Evolutionary conservation across 2,888 invertebrate genomes (phyloP), one percentile per base, ranked within the genome.

Genomic region (Rhyacophila evoluta): DNA sequence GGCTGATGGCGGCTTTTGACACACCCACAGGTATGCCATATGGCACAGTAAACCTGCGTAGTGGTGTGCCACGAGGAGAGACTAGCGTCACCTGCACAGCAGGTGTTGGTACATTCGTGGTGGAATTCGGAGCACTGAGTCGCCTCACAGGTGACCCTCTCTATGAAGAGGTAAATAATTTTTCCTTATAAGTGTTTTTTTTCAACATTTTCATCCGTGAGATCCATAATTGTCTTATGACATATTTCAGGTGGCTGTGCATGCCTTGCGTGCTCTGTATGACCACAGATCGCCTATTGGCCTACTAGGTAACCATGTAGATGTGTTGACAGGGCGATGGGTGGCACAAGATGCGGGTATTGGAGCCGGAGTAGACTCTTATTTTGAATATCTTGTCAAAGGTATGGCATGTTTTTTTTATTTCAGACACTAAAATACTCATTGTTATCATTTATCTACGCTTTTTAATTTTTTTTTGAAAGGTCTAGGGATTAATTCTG

Each of bases 321-420:
- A 98, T 86, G 96, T 98, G 1, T 92, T 95, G 86, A 95, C 94
- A 0, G 99, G 99, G 0, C 92, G 95, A 29, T 99, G 99, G 99
- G 98, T 98, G 0, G 99, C 98, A 0, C 94, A 97, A 82, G 99
- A 99, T 87, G 94, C 98, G n/a, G 98, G 98, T 4, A 98, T 98
- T 82, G 98, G 96, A 10, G 96, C 96, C 2, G 98, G 98, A 0
- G 95, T 98, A 0, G 98, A 99, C 87, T 99, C 99, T 0, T 98
- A 97, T 86, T 99, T 97, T 87, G 99, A 99, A 87, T 99, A 99
- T 87, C 90, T 99, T 83, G 98, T 98, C 0, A 99, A 99, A 91
- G 99, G 89, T 90, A 72, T n/a, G n/a, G n/a, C n/a, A n/a, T n/a
- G n/a, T n/a, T n/a, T n/a, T n/a, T n/a, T n/a, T n/a, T n/a, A n/a